Percentiles rank a stretch among this genome's conserved stretches.
phyloP scores from a whole-genome alignment of 2,888 invertebrate genomes.

The Orgyia antiqua region DNA sequence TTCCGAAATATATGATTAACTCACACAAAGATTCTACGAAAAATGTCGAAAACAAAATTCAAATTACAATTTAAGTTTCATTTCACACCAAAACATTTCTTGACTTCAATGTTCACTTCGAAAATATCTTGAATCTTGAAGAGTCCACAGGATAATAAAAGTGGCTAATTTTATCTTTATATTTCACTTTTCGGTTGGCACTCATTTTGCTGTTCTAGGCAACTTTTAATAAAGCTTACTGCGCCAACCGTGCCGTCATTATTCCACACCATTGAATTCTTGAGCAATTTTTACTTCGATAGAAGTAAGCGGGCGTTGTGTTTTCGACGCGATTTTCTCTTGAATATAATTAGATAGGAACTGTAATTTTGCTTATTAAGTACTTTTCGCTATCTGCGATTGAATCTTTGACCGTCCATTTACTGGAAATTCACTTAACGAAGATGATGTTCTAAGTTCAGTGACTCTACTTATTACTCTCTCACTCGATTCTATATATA shows the following conservation, averaged over 20 bases:
- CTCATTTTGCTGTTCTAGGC: constrained; percentile 52
- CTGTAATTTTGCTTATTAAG: constrained; percentile 17
- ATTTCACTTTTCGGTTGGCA: constrained; percentile 49
- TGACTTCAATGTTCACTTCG: constrained; percentile 25
- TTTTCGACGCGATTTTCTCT: constrained; percentile 30
- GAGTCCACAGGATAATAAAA: constrained; percentile 55
- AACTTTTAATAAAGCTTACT: constrained; percentile 68
- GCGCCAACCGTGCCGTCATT: constrained; percentile 42
- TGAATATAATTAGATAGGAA: constrained; percentile 30
- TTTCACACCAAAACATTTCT: too few species aligned
- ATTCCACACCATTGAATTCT: constrained; percentile 59
- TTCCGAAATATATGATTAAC: too few species aligned
- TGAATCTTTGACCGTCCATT: too few species aligned
- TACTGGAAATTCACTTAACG: too few species aligned
- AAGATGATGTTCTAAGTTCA: too few species aligned
- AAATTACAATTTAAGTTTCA: too few species aligned
- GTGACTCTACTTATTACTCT: too few species aligned
- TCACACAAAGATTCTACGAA: too few species aligned
- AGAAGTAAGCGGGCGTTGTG: constrained; percentile 33
- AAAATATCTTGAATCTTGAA: constrained; percentile 36
- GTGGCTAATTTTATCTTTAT: constrained; percentile 56
- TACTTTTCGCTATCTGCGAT: too few species aligned
- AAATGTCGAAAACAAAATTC: too few species aligned
- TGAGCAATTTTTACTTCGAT: constrained; percentile 50
- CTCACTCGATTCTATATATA: too few species aligned